phyloP scores from a whole-genome alignment of 2,113 vertebrate genomes.

The Aix galericulata region DNA sequence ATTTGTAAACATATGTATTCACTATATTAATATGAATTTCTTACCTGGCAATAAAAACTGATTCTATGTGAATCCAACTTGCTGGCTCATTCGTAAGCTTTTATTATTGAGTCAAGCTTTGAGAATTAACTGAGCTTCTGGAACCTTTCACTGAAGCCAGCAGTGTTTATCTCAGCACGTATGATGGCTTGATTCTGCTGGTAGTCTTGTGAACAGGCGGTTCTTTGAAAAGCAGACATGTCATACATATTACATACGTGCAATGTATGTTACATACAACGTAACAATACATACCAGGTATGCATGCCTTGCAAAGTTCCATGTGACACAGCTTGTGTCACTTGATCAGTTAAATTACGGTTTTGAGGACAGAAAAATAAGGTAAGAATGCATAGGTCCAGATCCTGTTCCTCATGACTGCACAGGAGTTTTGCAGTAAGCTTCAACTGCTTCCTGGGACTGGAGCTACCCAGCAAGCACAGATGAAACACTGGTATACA shows the following conservation, averaged over 20 bases:
- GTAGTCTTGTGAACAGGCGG: neutral
- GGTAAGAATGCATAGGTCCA: neutral
- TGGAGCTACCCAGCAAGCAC: neutral
- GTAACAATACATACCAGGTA: neutral
- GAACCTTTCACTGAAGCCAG: neutral
- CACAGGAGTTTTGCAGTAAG: neutral
- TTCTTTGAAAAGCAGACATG: neutral
- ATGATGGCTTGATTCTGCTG: neutral
- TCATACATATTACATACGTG: neutral
- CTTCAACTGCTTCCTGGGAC: neutral
- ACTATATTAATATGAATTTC: constrained; percentile 98
- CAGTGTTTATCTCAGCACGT: neutral
- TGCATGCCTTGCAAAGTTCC: neutral
- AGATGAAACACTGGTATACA: neutral
- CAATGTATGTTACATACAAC: neutral
- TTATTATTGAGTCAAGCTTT: neutral
- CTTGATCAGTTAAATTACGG: neutral
- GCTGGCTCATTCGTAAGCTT: constrained; percentile 27
- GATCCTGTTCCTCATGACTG: neutral
- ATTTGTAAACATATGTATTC: constrained; percentile 95
- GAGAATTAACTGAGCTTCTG: neutral
- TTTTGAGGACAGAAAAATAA: neutral
- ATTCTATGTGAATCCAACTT: constrained; percentile 78
- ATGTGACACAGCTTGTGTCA: neutral
- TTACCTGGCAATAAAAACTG: constrained; percentile 98